phyloP scores from a whole-genome alignment of 2,888 invertebrate species.

The Nasonovia ribisnigri region DNA sequence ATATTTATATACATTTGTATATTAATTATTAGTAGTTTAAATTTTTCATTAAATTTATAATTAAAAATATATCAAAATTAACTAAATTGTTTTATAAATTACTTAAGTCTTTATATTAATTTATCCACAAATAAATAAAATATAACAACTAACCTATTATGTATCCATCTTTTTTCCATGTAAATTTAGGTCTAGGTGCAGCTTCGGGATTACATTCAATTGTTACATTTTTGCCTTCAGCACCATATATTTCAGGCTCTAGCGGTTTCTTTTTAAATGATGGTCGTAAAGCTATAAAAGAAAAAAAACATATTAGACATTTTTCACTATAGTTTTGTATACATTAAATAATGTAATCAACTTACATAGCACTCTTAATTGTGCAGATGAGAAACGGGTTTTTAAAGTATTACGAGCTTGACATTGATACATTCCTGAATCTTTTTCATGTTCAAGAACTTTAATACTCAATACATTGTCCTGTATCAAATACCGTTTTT shows the following conservation, averaged over 20 bases:
- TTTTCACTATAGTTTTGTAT: neutral
- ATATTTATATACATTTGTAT: neutral
- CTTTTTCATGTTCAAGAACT: constrained; percentile 81
- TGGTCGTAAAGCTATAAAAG: constrained; percentile 76
- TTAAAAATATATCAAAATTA: neutral
- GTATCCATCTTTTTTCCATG: constrained; percentile 91
- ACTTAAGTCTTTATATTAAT: neutral
- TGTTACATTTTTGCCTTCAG: constrained; percentile 91
- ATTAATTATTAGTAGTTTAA: neutral
- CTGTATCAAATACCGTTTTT: constrained; percentile 84
- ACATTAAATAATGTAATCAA: constrained; percentile 64
- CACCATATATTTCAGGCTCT: constrained; percentile 91
- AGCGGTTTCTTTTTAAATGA: constrained; percentile 91
- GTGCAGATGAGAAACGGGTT: constrained; percentile 87
- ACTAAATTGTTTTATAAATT: neutral
- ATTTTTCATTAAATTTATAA: neutral
- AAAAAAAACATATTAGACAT: neutral
- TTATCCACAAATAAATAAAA: neutral
- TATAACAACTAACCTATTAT: constrained; percentile 72
- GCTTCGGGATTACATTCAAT: constrained; percentile 94
- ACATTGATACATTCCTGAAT: constrained; percentile 96
- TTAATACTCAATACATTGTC: constrained; percentile 87
- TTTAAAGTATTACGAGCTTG: constrained; percentile 89
- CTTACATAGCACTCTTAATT: constrained; percentile 87
- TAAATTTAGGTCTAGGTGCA: constrained; percentile 88